Evolutionary conservation across 2,888 invertebrate genomes (phyloP).

Genomic region (Ophion slaviceki): DNA sequence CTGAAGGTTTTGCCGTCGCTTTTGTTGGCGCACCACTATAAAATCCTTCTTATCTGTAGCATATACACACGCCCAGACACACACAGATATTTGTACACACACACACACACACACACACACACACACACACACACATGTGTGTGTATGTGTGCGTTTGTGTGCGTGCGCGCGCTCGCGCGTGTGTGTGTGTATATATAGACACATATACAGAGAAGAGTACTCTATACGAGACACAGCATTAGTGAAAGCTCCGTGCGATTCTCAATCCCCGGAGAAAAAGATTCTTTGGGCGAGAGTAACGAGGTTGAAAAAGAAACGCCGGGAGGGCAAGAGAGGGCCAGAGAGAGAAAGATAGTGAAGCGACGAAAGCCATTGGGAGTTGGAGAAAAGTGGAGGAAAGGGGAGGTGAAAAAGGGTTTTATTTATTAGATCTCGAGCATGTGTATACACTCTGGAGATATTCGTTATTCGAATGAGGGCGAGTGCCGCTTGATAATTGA

Average conservation of each 20-base stretch:
- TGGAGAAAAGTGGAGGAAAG: slow-evolving; percentile 49
- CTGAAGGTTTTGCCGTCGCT: slow-evolving; percentile 63
- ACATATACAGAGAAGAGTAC: slow-evolving; percentile 12
- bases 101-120: not conserved
- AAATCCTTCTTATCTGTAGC: slow-evolving; percentile 29
- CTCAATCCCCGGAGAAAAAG: slow-evolving; percentile 51
- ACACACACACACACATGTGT: not conserved
- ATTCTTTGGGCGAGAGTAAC: slow-evolving; percentile 59
- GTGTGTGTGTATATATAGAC: too few relatives aligned
- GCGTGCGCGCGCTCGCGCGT: too few relatives aligned
- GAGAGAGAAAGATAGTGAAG: slow-evolving; percentile 48
- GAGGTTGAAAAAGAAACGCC: slow-evolving; percentile 55
- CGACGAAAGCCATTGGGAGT: slow-evolving; percentile 47
- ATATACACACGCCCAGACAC: not conserved
- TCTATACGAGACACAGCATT: slow-evolving; percentile 46
- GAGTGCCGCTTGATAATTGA: slow-evolving; percentile 24
- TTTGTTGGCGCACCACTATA: slow-evolving; percentile 59
- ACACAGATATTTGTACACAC: not conserved
- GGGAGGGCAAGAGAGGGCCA: slow-evolving; percentile 34
- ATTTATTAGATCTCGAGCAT: slow-evolving; percentile 66
- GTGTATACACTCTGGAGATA: slow-evolving; percentile 49
- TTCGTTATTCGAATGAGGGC: slow-evolving; percentile 52
- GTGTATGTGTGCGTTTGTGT: not conserved
- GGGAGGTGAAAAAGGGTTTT: slow-evolving; percentile 52
- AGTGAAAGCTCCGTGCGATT: slow-evolving; percentile 50